Conservation (phyloP, 2,888 invertebrate species). For the Limnephilus rhombicus region DNA sequence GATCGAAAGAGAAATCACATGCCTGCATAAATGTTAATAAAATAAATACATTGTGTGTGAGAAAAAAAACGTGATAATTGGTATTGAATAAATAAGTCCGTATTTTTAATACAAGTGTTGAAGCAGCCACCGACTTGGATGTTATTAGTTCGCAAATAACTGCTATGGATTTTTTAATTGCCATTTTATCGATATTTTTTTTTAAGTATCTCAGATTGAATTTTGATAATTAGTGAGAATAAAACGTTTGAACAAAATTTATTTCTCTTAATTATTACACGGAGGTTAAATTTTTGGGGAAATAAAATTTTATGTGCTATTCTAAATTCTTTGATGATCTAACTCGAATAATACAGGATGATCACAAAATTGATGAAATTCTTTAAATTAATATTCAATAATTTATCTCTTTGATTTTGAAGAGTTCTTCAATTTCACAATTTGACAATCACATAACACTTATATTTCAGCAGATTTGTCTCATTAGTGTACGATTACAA, state of each 20-base stretch:
- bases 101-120: not conserved
- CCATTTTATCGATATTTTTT: not conserved
- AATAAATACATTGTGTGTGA: not conserved
- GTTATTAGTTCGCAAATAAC: constrained; percentile 9
- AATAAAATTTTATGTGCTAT: not conserved
- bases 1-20: not conserved
- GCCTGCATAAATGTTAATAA: not conserved
- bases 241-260: not conserved
- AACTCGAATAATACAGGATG: not conserved
- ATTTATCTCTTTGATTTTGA: too few relatives aligned
- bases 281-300: not conserved
- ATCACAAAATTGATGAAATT: not conserved
- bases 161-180: not conserved
- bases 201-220: not conserved
- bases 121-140: not conserved
- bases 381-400: not conserved
- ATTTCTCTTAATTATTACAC: not conserved
- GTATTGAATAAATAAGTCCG: constrained; percentile 12
- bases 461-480: too few relatives aligned
- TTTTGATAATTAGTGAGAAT: not conserved
- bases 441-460: too few relatives aligned
- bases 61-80: not conserved
- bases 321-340: constrained; percentile 1
- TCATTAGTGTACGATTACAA: too few relatives aligned
- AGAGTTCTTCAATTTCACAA: too few relatives aligned